Percentiles rank a stretch among this genome's conserved stretches.
These are phyloP conservation scores for Onychomys arenicola DNA, from an alignment of 2,797 vertebrate genomes.

Conservation along the genomic window DNA sequence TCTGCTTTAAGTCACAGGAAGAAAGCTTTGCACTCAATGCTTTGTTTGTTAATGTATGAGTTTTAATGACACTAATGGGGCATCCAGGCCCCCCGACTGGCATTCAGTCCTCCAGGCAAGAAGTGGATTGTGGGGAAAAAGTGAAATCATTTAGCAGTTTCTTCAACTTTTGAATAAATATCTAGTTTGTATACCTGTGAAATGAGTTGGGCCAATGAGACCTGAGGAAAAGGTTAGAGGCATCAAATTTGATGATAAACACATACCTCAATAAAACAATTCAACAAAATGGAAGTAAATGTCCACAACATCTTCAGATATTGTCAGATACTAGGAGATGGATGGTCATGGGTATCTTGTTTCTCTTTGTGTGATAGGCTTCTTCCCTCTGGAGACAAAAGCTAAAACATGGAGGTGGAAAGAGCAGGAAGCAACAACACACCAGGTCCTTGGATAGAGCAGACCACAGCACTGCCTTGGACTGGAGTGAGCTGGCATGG, in stretches of 20 bases:
- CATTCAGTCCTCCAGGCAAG: not conserved
- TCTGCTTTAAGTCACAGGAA: not conserved
- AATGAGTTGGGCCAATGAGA: no score
- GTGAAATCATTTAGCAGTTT: not conserved
- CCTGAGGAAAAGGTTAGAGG: no score
- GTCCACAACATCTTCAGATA: accelerated
- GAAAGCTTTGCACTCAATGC: not conserved
- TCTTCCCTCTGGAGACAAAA: not conserved
- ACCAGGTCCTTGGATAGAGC: accelerated
- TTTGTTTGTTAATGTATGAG: not conserved
- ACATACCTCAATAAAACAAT: accelerated
- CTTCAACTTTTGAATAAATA: not conserved
- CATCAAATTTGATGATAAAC: not conserved
- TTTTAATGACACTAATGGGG: not conserved
- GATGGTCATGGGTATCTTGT: accelerated
- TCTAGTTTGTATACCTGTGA: not conserved
- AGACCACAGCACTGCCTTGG: accelerated
- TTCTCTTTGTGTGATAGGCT: not conserved
- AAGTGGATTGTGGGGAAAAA: not conserved
- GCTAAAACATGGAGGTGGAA: accelerated
- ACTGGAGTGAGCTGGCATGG: accelerated
- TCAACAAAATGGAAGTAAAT: accelerated
- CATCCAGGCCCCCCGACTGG: not conserved
- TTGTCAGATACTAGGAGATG: accelerated
- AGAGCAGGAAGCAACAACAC: accelerated